Evolutionary conservation across 2,113 vertebrate species (phyloP), one percentile per base, ranked within the genome.

Genomic region (Daubentonia madagascariensis): DNA sequence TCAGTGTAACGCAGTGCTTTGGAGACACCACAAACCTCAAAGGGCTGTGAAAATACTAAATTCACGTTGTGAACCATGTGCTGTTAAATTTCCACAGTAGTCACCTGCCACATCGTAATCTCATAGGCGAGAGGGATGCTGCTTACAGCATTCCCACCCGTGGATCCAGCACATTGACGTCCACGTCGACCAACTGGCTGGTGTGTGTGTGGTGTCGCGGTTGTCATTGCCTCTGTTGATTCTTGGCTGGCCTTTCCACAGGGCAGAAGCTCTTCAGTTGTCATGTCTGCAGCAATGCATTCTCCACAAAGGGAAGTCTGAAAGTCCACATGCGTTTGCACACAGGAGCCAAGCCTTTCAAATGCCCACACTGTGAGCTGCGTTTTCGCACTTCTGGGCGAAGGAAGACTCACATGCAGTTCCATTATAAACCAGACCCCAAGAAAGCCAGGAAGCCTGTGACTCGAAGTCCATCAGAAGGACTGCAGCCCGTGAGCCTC

Each of bases 241-340:
- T 22, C 93, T 7, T 0, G 57, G 86, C 93, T 88, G 8, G 93
- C 65, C 93, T 96, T 43, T 96, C 45, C 96, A 0, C 72, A 99
- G 99, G 99, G 87, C 99, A 99, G 98, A 99, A 99, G 96, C 99
- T 99, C 88, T 99, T 99, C 98, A 99, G 98, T 97, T 99, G 99
- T 96, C 99, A 99, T 0, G 99, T 99, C 79, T 99, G 99, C 99
- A 99, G 99, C 98, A 99, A 99, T 20, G 99, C 99, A 48, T 99
- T 99, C 98, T 99, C 99, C 80, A 99, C 99, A 0, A 99, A 99
- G 97, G 99, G 99, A 18, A 99, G 99, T 96, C 98, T 99, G n/a
- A 99, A 99, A 98, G 99, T 99, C 13, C 99, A 99, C 98, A 99
- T 99, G 99, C 99, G 99, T 1, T 98, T 99, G 80, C 99, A 99